Percentiles rank a stretch among this genome's conserved stretches.
Conservation (phyloP, 2,113 vertebrate genomes). For the Myanophis thanlyinensis region DNA sequence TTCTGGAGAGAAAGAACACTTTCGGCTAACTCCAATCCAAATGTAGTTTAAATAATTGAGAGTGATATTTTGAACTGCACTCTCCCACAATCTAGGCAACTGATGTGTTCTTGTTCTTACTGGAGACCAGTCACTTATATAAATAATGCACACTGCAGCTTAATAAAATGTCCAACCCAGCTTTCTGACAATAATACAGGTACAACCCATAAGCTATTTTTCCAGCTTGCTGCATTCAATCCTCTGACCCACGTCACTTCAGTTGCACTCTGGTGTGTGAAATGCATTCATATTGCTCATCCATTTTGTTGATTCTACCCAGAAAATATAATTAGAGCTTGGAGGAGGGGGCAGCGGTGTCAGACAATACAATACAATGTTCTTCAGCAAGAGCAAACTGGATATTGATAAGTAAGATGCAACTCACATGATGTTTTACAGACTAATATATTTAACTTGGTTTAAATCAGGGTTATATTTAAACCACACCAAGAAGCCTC, state of each 20-base stretch:
- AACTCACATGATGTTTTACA: background rate
- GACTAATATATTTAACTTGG: background rate
- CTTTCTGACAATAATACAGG: background rate
- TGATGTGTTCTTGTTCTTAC: constrained; percentile 9
- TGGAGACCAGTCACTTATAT: constrained; percentile 7
- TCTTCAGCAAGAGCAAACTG: background rate
- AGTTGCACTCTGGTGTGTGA: background rate
- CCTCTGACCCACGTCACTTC: background rate
- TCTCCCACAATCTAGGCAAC: background rate
- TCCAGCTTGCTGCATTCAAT: background rate
- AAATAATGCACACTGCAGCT: constrained; percentile 9
- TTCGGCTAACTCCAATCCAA: background rate
- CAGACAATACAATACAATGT: background rate
- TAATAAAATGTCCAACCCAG: background rate
- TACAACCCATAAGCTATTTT: background rate
- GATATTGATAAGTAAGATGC: background rate
- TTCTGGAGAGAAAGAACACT: background rate
- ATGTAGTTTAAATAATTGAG: constrained; percentile 28
- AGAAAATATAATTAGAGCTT: background rate
- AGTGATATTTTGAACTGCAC: constrained; percentile 14
- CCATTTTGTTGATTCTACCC: background rate
- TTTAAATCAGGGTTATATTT: background rate
- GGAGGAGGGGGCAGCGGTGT: background rate
- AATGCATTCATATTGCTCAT: background rate
- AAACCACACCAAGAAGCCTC: background rate